Base-by-base conservation (phyloP, 2,113 vertebrate genomes). In the Oncorhynchus masou region DNA sequence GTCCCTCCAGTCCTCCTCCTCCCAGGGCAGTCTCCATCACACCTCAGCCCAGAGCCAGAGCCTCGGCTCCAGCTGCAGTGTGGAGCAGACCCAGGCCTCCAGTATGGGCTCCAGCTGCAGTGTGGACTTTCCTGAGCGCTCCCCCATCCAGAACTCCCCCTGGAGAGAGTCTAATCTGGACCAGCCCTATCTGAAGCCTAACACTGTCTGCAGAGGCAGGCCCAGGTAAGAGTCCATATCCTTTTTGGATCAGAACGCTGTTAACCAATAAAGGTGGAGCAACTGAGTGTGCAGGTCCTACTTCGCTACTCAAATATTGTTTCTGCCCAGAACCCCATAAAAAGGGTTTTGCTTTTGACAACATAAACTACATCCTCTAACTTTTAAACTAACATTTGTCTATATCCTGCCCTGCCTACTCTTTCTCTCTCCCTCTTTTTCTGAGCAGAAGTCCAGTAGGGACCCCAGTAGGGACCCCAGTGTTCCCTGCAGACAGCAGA, bases 131-230 rank as follows among this genome's bases (percentile, higher is more conserved):
- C 51, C 51, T 6, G 92, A 95, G 39, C 91, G 88, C 22, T 91
- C 93, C 1, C 96, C 96, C 3, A 93, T 97, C 80, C 95, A 95
- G 87, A 96, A 95, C 86, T 93, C 95, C 60, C 95, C 96, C 0
- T 97, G 96, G 96, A 95, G 88, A 64, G 96, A 97, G 88, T 95
- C 95, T 64, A 96, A 95, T 83, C 91, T 97, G 77, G 96, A 97
- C 81, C 93, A 94, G 76, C 96, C 95, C 19, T 96, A 96, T 13
- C 92, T 93, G 82, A 96, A 93, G 84, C 78, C 80, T 15, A 84
- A 88, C 57, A 94, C 93, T 0, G 81, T 90, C 4, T 75, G 87
- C 78, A 91, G 88, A 80, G 95, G 94, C 85, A 88, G 92, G 74
- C 93, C 95, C 84, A 95, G 95, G 96, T 97, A 67, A 48, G 79